These are phyloP conservation scores for Ganaspis brasiliensis DNA, from an alignment of 2,888 invertebrate species.

Conservation along the genomic window DNA sequence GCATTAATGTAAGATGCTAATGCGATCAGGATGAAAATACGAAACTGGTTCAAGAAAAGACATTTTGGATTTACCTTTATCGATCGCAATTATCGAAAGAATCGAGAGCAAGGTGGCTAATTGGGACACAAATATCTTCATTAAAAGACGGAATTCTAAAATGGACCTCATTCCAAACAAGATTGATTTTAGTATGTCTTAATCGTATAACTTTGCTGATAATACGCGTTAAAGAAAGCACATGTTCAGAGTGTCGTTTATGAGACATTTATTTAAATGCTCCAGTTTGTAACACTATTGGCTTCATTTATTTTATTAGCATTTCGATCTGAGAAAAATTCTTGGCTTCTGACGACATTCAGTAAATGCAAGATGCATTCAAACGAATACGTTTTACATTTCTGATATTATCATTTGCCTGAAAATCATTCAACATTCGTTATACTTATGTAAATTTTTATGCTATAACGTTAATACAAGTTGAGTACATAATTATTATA, in stretches of 20 bases:
- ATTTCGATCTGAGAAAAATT: slow-evolving; percentile 5
- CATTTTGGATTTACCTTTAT: slow-evolving; percentile 24
- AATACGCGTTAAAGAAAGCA: not conserved
- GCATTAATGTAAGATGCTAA: not conserved
- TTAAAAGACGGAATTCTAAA: slow-evolving; percentile 14
- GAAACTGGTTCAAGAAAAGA: slow-evolving; percentile 23
- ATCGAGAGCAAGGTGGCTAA: slow-evolving; percentile 10
- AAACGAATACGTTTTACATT: not conserved
- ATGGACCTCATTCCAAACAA: not conserved
- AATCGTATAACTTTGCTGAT: not conserved
- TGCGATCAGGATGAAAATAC: not conserved
- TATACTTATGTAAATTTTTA: not conserved
- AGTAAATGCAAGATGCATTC: not conserved
- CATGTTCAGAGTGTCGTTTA: slow-evolving; percentile 18
- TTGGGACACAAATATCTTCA: slow-evolving; percentile 17
- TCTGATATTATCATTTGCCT: not conserved
- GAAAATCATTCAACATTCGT: not conserved
- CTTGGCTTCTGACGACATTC: not conserved
- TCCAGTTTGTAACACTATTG: not conserved
- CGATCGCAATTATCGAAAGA: slow-evolving; percentile 7
- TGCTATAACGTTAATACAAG: not conserved
- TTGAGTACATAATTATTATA: not conserved
- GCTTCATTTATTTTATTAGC: not conserved
- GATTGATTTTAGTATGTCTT: slow-evolving; percentile 12
- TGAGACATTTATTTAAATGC: slow-evolving; percentile 8